Evolutionary conservation across 2,797 vertebrate species (phyloP).

Genomic region (Ceryle rudis): DNA sequence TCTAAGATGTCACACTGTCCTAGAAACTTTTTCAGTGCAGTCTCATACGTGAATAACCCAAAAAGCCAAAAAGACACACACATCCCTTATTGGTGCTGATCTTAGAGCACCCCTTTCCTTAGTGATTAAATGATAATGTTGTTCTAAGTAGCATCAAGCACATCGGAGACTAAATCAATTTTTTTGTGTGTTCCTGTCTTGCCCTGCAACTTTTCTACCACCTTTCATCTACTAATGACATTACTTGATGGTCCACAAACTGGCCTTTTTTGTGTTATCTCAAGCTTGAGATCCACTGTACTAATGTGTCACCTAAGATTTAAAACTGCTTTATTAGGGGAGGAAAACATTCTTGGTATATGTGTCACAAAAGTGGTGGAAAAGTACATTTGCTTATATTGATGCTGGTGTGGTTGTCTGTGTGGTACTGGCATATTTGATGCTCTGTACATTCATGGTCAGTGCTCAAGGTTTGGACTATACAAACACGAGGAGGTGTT

Average conservation of each 20-base stretch:
- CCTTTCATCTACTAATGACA: not conserved
- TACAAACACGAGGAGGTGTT: fast-evolving
- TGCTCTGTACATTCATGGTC: not conserved
- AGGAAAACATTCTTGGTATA: not conserved
- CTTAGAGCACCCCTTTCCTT: not conserved
- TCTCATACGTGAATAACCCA: not conserved
- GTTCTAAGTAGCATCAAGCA: not conserved
- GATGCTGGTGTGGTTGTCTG: not conserved
- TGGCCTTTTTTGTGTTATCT: not conserved
- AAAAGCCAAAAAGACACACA: fast-evolving
- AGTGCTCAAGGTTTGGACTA: not conserved
- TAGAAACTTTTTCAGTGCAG: not conserved
- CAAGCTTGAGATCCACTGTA: not conserved
- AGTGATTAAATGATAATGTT: not conserved
- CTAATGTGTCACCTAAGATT: not conserved
- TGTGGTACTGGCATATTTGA: not conserved
- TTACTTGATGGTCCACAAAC: not conserved
- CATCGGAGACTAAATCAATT: not conserved
- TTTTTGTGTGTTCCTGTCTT: not conserved
- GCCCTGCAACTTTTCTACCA: not conserved
- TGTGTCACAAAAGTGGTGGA: not conserved
- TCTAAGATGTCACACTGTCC: not conserved
- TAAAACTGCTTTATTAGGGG: not conserved
- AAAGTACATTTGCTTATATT: not conserved
- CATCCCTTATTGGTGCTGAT: not conserved